phyloP scores from a whole-genome alignment of 2,797 vertebrate species.

The Tinamus major region DNA sequence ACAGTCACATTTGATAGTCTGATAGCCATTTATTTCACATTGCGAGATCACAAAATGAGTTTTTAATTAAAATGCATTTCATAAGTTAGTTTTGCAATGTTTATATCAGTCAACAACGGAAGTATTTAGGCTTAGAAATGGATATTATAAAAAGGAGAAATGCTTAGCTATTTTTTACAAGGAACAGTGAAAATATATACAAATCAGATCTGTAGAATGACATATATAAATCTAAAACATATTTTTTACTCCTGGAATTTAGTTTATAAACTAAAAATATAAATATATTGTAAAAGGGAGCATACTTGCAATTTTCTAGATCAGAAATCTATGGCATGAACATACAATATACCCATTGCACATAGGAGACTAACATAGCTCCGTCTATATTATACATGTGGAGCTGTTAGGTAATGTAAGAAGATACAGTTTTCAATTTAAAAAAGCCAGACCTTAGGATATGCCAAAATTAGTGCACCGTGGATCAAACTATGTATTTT shows the following conservation, averaged over 20 bases:
- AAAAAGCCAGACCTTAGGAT: constrained; percentile 23
- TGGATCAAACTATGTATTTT: constrained; percentile 26
- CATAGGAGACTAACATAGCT: neutral
- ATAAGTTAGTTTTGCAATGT: neutral
- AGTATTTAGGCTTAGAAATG: neutral
- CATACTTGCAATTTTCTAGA: neutral
- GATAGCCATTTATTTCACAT: neutral
- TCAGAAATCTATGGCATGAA: neutral
- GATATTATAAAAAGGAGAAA: neutral
- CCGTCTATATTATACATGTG: neutral
- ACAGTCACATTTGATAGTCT: neutral
- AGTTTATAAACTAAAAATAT: neutral
- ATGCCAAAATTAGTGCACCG: neutral
- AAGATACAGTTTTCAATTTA: neutral
- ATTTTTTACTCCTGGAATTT: neutral
- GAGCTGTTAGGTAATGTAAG: neutral
- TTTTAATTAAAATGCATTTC: constrained; percentile 16
- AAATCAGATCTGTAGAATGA: neutral
- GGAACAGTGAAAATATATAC: neutral
- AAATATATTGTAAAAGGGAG: neutral
- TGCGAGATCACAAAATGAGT: neutral
- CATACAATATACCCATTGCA: neutral
- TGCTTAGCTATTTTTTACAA: neutral
- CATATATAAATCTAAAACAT: neutral
- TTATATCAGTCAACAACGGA: neutral